Evolutionary conservation across 1,140 invertebrate genomes (phyloP).

Genomic region (Lerema accius): DNA sequence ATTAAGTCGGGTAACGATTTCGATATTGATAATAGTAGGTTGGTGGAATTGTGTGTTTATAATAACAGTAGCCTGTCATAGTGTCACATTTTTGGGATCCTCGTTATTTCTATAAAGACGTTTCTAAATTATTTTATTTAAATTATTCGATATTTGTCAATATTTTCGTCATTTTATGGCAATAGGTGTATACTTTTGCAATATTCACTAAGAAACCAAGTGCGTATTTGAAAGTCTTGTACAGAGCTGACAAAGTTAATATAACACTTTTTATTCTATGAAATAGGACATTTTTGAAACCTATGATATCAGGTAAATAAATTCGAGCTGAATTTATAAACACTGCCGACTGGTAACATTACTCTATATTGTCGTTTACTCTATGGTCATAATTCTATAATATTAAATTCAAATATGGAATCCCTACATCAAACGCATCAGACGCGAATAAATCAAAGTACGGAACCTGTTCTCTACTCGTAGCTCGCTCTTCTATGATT

Average conservation of each 20-base stretch:
- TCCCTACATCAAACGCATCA: background rate
- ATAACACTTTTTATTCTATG: no score
- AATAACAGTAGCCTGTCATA: constrained; percentile 75
- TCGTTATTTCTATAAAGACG: constrained; percentile 7
- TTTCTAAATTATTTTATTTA: no score
- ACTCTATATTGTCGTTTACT: background rate
- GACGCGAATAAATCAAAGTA: constrained; percentile 6
- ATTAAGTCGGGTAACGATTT: constrained; percentile 42
- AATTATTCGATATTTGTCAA: no score
- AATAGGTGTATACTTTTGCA: no score
- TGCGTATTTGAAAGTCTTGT: no score
- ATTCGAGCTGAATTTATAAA: no score
- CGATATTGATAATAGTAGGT: constrained; percentile 17
- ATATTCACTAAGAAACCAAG: no score
- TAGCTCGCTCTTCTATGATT: constrained; percentile 37
- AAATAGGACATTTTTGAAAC: no score
- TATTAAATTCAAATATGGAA: background rate
- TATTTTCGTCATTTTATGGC: no score
- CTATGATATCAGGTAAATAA: no score
- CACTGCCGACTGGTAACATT: no score
- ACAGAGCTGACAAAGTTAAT: no score
- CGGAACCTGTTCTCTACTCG: constrained; percentile 28
- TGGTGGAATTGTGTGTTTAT: constrained; percentile 55
- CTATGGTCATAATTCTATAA: background rate
- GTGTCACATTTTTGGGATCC: constrained; percentile 61